A percentile compares a stretch with the other conserved stretches of the same genome.
phyloP scores from a whole-genome alignment of 2,888 invertebrate genomes.

The Pycnomerus fuliginosus region DNA sequence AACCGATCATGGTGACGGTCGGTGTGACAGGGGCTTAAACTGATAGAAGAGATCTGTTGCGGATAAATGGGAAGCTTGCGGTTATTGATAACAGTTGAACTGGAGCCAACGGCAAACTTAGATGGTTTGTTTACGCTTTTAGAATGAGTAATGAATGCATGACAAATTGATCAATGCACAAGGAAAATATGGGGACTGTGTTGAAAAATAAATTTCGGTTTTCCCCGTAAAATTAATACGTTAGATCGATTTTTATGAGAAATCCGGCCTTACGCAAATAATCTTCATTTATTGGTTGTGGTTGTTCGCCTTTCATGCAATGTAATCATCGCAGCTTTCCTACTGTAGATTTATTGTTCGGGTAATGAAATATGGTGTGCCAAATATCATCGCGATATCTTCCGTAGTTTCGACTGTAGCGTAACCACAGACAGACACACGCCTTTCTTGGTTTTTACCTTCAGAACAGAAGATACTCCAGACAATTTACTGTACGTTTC shows the following conservation, averaged over 20 bases:
- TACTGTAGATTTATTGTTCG: no score
- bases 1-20: constrained; percentile 35
- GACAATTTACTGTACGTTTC: no score
- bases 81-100: constrained; percentile 45
- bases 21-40: constrained; percentile 36
- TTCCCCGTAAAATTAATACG: constrained; percentile 27
- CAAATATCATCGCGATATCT: no score
- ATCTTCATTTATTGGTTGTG: constrained; percentile 22
- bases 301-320: no score
- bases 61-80: constrained; percentile 42
- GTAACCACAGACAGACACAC: no score
- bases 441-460: no score
- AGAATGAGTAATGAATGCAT: constrained; percentile 45
- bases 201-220: constrained; percentile 29
- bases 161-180: constrained; percentile 42
- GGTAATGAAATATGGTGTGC: no score
- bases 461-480: no score
- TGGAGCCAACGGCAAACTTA: constrained; percentile 42
- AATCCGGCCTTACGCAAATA: constrained; percentile 25
- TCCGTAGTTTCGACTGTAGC: no score
- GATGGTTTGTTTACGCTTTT: constrained; percentile 44
- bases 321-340: no score
- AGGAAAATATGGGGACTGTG: constrained; percentile 35
- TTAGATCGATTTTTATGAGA: constrained; percentile 27
- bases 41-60: constrained; percentile 41